Base-by-base conservation (phyloP, 2,888 invertebrate genomes). In the Catotricha subobsoleta region DNA sequence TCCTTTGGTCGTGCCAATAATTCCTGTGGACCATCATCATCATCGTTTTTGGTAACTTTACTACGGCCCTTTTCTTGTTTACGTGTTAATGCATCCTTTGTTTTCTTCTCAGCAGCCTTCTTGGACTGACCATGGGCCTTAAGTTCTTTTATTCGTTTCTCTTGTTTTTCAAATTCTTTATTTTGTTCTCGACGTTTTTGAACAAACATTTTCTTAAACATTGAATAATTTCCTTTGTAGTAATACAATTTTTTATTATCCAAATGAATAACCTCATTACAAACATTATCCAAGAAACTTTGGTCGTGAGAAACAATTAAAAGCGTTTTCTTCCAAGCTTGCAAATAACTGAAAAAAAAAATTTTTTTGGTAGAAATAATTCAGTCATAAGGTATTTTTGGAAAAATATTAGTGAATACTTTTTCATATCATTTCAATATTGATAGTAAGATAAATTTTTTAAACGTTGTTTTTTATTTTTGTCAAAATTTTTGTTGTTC, bases 271-370 rank as follows among this genome's bases (percentile, higher is more conserved):
- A 99, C 86, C 67, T 99, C 98, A 43, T 97, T 95, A 62, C 98
- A 99, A 3, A 99, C 95, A 56, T 97, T 98, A 61, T 99, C 97
- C 52, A 99, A 76, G 68, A 99, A 99, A 49, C 92, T 92, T 67
- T 98, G 98, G 71, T 99, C 98, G 76, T 99, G 98, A 53, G 97
- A 98, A 10, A 99, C 98, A 44, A 99, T 84, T 23, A 99, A 66
- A 3, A 99, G 66, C 0, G 98, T 99, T 59, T 99, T 99, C 65
- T 98, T 99, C 98, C 98, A 98, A 3, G 76, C 76, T 69, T 97
- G 95, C 18, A 98, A 69, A 59, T 97, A 97, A 60, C 83, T 86
- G 15, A 15, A 36, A 36, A 15, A 29, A 8, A 29, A 29, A n/a
- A n/a, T 62, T n/a, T n/a, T 5, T 23, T 23, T 23, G 9, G 5